These are phyloP conservation scores for Alentia gelatinosa DNA, from an alignment of 2,888 invertebrate genomes.

Conservation along the genomic window DNA sequence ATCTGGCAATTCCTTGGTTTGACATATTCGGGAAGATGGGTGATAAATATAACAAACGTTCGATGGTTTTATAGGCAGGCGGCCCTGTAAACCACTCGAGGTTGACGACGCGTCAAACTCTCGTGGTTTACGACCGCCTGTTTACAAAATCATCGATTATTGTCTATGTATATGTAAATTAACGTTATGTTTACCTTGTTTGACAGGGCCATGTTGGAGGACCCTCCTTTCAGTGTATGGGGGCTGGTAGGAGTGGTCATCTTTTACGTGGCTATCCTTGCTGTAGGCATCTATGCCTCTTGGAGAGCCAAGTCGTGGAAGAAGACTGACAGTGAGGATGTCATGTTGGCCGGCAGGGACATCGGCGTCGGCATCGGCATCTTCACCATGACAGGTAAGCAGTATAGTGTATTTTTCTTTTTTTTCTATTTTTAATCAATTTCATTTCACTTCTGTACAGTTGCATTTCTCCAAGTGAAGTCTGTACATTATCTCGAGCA, in stretches of 20 bases:
- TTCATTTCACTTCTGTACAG: no score
- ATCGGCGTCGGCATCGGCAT: slow-evolving; percentile 71
- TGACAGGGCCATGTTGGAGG: not conserved
- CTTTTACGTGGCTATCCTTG: slow-evolving; percentile 97
- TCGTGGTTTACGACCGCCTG: no score
- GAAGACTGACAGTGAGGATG: slow-evolving; percentile 64
- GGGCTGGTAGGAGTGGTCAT: slow-evolving; percentile 96
- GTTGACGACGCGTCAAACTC: no score
- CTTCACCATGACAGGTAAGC: slow-evolving; percentile 77
- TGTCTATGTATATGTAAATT: no score
- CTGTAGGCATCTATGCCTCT: slow-evolving; percentile 98
- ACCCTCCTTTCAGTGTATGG: slow-evolving; percentile 25
- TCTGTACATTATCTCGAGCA: no score
- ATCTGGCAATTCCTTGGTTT: not conserved
- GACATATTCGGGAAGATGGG: no score
- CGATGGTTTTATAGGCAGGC: no score
- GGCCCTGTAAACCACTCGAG: no score
- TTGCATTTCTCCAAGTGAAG: no score
- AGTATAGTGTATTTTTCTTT: not conserved
- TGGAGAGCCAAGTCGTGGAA: slow-evolving; percentile 85
- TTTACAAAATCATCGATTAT: no score
- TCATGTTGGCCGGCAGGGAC: slow-evolving; percentile 74
- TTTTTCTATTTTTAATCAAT: no score
- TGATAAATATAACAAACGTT: no score
- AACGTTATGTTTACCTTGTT: not conserved